These are phyloP conservation scores for Acyrthosiphon pisum DNA, from an alignment of 1,140 invertebrate genomes.

Conservation along the genomic window DNA sequence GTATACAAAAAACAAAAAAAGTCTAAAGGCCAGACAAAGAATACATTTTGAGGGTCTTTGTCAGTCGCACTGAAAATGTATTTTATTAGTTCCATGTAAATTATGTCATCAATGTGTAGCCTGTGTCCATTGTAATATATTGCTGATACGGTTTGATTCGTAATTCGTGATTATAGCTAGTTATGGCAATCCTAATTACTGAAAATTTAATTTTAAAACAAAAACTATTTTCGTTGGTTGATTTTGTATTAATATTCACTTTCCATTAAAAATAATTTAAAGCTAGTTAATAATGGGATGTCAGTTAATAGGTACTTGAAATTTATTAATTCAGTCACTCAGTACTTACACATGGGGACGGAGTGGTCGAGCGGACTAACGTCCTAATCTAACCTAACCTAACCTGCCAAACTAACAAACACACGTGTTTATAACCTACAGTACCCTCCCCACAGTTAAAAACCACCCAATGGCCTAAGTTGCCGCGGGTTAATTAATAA, in stretches of 20 bases:
- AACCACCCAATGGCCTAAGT: too few species aligned
- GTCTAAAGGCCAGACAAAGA: neutral
- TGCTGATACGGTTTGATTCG: slow-evolving; percentile 48
- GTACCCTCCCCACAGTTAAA: too few species aligned
- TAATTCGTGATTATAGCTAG: slow-evolving; percentile 30
- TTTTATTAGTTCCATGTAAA: neutral
- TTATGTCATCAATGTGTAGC: neutral
- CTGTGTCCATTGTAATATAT: neutral
- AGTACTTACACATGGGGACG: neutral
- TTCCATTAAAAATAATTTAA: slow-evolving; percentile 31
- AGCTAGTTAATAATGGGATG: neutral
- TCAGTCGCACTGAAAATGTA: neutral
- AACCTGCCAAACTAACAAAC: too few species aligned
- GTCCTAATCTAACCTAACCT: too few species aligned
- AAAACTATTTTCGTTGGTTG: slow-evolving; percentile 20
- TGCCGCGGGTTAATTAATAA: too few species aligned
- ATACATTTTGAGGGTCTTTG: neutral
- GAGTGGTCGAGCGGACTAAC: too few species aligned
- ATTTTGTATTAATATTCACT: slow-evolving; percentile 19
- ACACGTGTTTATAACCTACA: too few species aligned
- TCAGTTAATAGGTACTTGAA: neutral
- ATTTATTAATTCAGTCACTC: neutral
- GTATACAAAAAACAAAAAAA: slow-evolving; percentile 30
- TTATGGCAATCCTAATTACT: slow-evolving; percentile 17
- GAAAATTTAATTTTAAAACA: slow-evolving; percentile 36